A percentile compares a stretch with the other conserved stretches of the same genome.
These are phyloP conservation scores for Paramormyrops hopkinsi DNA, from an alignment of 2,797 vertebrate genomes.

Conservation along the genomic window DNA sequence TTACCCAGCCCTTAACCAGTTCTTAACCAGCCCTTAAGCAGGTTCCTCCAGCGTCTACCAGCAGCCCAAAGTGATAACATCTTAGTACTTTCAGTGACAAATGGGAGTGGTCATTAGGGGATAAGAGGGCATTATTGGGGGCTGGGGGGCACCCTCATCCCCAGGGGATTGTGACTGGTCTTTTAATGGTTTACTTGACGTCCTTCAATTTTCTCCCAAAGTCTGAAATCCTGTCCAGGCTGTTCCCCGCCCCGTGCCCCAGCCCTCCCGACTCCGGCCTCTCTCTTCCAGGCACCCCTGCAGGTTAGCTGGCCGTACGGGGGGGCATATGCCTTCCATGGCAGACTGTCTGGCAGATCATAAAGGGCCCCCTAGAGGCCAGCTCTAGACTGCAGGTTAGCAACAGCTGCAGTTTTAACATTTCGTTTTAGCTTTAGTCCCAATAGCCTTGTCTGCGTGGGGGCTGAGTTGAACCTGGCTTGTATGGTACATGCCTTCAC, in stretches of 20 bases:
- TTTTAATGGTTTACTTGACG: not conserved
- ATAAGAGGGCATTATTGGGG: not conserved
- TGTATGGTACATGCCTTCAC: not conserved
- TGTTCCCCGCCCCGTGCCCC: not conserved
- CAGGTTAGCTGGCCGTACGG: not conserved
- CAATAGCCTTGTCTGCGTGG: not conserved
- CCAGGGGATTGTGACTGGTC: not conserved
- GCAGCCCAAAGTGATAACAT: not conserved
- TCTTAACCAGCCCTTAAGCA: not conserved
- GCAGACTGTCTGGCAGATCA: not conserved
- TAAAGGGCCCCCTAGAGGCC: not conserved
- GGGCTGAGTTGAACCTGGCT: not conserved
- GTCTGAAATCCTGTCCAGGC: not conserved
- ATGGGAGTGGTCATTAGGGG: not conserved
- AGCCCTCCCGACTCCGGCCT: not conserved
- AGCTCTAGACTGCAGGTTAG: not conserved
- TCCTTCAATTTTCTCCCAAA: not conserved
- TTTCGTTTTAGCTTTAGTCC: not conserved
- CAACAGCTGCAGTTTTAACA: not conserved
- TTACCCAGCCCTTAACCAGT: too few relatives aligned
- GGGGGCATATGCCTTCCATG: not conserved
- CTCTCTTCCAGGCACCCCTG: not conserved
- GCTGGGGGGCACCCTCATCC: not conserved
- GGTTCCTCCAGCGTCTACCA: not conserved
- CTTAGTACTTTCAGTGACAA: not conserved